Percentiles rank a stretch among this genome's conserved stretches.
These are phyloP conservation scores for Biston stratarius DNA, from an alignment of 2,888 invertebrate genomes.

Conservation along the genomic window DNA sequence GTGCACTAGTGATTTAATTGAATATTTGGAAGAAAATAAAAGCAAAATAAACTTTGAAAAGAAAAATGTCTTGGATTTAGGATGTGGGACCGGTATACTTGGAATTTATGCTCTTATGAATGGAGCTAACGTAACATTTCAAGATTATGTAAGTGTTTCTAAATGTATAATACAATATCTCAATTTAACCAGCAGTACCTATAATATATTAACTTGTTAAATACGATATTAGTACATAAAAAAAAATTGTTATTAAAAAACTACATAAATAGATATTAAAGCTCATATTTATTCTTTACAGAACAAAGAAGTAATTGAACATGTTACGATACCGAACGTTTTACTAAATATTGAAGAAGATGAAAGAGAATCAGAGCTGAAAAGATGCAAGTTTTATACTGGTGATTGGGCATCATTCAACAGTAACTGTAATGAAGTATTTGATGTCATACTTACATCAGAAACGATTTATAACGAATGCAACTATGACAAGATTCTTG, in stretches of 20 bases:
- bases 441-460: conserved; percentile 95
- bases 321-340: conserved; percentile 94
- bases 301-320: conserved; percentile 94
- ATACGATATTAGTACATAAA: too few relatives aligned
- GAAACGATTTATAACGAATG: conserved; percentile 96
- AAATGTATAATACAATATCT: background rate
- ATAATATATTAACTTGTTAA: too few relatives aligned
- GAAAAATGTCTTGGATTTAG: conserved; percentile 93
- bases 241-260: too few relatives aligned
- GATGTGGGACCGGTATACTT: conserved; percentile 96
- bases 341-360: conserved; percentile 87
- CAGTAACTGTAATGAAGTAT: conserved; percentile 80
- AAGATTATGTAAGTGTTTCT: conserved; percentile 94
- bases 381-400: conserved; percentile 86
- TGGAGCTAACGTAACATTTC: conserved; percentile 92
- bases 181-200: background rate
- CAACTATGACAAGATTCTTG: conserved; percentile 92
- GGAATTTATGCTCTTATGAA: conserved; percentile 91
- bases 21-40: conserved; percentile 85
- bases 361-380: conserved; percentile 60
- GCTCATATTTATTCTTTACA: conserved; percentile 71
- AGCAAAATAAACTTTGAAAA: conserved; percentile 66
- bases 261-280: background rate
- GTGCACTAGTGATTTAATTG: conserved; percentile 93
- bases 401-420: conserved; percentile 92